phyloP scores from a whole-genome alignment of 2,888 invertebrate species.

The Philaethria dido region DNA sequence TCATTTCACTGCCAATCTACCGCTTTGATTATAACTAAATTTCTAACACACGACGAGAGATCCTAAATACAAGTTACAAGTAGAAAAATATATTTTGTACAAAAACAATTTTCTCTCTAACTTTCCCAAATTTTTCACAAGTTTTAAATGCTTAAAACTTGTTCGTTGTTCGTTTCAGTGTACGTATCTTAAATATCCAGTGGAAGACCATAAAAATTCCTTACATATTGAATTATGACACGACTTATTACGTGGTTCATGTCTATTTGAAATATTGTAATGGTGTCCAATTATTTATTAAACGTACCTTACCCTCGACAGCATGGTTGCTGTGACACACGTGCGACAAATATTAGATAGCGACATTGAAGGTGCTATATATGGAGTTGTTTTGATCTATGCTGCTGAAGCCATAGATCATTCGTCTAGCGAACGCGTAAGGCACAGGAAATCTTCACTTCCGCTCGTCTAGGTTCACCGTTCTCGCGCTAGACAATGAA shows the following conservation, averaged over 20 bases:
- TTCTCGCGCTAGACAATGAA: conserved; percentile 74
- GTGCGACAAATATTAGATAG: conserved; percentile 55
- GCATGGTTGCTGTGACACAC: conserved; percentile 31
- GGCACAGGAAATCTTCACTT: conserved; percentile 78
- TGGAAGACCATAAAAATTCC: background rate
- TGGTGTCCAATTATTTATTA: conserved; percentile 28
- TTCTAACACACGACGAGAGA: background rate
- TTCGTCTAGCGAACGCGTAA: conserved; percentile 50
- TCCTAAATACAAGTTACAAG: background rate
- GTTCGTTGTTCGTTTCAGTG: background rate
- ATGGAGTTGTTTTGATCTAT: conserved; percentile 70
- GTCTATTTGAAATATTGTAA: conserved; percentile 38
- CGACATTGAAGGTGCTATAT: conserved; percentile 66
- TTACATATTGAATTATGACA: conserved; percentile 26
- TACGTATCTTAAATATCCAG: background rate
- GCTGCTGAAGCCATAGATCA: conserved; percentile 60
- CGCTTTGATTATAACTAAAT: background rate
- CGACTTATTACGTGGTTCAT: conserved; percentile 28
- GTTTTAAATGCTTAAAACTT: too few relatives aligned
- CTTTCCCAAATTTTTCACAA: background rate
- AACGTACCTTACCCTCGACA: conserved; percentile 17
- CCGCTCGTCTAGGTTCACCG: conserved; percentile 74
- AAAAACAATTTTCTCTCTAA: background rate
- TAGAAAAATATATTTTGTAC: background rate
- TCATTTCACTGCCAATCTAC: conserved; percentile 3